Evolutionary conservation across 2,888 invertebrate genomes (phyloP).

Genomic region (Lithophane semibrunnea): DNA sequence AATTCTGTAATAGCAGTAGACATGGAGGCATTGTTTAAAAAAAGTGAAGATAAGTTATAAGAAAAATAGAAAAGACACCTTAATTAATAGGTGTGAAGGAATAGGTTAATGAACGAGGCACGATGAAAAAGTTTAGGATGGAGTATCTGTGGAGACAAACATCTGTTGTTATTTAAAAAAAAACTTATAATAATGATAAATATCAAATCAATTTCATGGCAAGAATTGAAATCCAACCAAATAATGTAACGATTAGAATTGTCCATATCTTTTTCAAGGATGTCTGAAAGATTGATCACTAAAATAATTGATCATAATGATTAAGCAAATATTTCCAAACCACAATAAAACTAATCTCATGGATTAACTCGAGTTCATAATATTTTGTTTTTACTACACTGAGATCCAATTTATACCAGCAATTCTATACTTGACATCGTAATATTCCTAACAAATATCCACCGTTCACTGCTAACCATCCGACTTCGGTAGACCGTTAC

Average conservation of each 20-base stretch:
- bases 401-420: not conserved
- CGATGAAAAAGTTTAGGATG: not conserved
- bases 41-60: not conserved
- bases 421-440: not conserved
- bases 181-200: not conserved
- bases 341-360: conserved; percentile 44
- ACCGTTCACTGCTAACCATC: not conserved
- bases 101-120: not conserved
- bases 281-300: conserved; percentile 25
- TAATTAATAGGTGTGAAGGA: not conserved
- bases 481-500: not conserved
- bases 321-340: conserved; percentile 28
- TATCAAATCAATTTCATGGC: not conserved
- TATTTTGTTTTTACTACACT: conserved; percentile 10
- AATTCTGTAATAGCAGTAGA: not conserved
- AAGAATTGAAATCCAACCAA: not conserved
- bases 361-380: conserved; percentile 16
- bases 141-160: not conserved
- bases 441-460: not conserved
- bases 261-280: conserved; percentile 19
- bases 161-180: too few species aligned
- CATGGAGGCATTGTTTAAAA: too few species aligned
- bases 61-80: not conserved
- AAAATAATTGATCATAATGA: conserved; percentile 29
- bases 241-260: conserved; percentile 8